Conservation (phyloP, 2,888 invertebrate species). For the Elmis aenea region DNA sequence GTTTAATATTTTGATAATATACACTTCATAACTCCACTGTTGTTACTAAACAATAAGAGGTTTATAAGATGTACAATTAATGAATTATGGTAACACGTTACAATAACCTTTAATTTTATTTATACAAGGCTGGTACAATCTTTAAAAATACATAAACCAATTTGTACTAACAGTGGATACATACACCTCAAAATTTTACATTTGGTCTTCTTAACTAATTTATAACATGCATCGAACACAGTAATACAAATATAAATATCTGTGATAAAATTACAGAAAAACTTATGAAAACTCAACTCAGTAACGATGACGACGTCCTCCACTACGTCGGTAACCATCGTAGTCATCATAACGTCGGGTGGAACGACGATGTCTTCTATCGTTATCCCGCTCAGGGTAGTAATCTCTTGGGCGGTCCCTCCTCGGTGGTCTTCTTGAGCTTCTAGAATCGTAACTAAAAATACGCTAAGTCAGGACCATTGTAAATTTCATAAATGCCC, state of each 20-base stretch:
- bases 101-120: too few relatives aligned
- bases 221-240: slow-evolving; percentile 5
- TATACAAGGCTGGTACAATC: too few relatives aligned
- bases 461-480: slow-evolving; percentile 35
- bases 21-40: too few relatives aligned
- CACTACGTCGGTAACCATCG: slow-evolving; percentile 29
- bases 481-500: slow-evolving; percentile 19
- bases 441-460: slow-evolving; percentile 42
- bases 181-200: slow-evolving; percentile 9
- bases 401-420: slow-evolving; percentile 37
- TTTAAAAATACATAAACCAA: too few relatives aligned
- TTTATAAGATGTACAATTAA: too few relatives aligned
- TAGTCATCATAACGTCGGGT: slow-evolving; percentile 38
- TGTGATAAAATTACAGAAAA: too few relatives aligned
- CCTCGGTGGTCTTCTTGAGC: slow-evolving; percentile 16
- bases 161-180: slow-evolving; percentile 9
- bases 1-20: too few relatives aligned
- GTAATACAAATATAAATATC: too few relatives aligned
- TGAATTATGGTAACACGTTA: too few relatives aligned
- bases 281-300: too few relatives aligned
- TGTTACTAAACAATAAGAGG: too few relatives aligned
- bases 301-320: slow-evolving; percentile 36
- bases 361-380: slow-evolving; percentile 34
- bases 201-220: too few relatives aligned
- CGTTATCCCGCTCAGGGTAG: slow-evolving; percentile 38